phyloP scores from a whole-genome alignment of 2,113 vertebrate species.

The Salminus brasiliensis region DNA sequence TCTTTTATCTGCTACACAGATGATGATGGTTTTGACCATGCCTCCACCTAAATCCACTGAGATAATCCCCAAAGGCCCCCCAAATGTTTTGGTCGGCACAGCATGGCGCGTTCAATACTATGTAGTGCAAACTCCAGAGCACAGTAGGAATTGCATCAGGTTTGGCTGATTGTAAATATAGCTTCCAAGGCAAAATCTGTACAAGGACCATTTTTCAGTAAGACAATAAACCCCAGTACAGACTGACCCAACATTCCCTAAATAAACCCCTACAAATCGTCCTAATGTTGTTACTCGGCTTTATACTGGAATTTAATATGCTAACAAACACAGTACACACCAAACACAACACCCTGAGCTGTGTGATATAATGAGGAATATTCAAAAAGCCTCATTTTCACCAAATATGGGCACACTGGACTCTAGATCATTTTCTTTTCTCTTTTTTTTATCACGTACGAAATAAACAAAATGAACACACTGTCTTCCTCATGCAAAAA shows the following conservation, averaged over 20 bases:
- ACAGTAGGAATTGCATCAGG: background rate
- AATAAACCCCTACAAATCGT: too few relatives aligned
- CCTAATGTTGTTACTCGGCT: background rate
- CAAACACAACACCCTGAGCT: background rate
- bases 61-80: conserved; percentile 1
- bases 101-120: background rate
- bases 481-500: too few relatives aligned
- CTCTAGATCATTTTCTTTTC: too few relatives aligned
- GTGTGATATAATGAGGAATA: background rate
- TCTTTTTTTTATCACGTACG: too few relatives aligned
- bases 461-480: too few relatives aligned
- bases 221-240: background rate
- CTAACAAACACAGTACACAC: background rate
- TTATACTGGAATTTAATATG: background rate
- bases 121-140: background rate
- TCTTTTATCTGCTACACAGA: conserved; percentile 28
- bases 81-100: background rate
- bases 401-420: too few relatives aligned
- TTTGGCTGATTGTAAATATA: background rate
- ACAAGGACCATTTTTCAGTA: background rate
- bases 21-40: conserved; percentile 21
- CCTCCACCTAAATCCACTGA: conserved; percentile 19
- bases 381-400: too few relatives aligned
- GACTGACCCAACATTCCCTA: background rate
- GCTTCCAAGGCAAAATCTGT: background rate